phyloP scores from a whole-genome alignment of 1,140 invertebrate genomes.

The Bombus soroeensis region DNA sequence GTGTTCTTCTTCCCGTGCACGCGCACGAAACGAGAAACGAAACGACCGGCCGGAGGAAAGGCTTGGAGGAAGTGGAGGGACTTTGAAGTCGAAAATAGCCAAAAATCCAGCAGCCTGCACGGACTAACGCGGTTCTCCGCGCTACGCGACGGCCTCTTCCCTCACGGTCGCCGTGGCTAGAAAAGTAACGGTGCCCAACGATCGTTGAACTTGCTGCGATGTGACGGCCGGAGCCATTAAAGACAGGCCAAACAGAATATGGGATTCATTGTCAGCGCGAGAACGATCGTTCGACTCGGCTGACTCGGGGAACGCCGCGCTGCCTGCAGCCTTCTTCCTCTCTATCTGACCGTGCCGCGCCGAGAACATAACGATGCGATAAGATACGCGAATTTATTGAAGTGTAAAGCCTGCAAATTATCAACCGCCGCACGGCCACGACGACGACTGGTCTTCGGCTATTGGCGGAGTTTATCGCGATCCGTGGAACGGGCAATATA shows the following conservation, averaged over 20 bases:
- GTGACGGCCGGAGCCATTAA: slow-evolving; percentile 56
- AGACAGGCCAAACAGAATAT: slow-evolving; percentile 31
- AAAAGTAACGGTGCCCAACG: slow-evolving; percentile 66
- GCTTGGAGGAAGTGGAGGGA: slow-evolving; percentile 18
- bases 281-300: slow-evolving; percentile 36
- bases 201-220: slow-evolving; percentile 69
- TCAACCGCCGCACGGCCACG: slow-evolving; percentile 22
- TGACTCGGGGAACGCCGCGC: neutral
- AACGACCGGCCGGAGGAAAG: neutral
- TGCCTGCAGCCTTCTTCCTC: neutral
- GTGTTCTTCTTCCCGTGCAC: slow-evolving; percentile 34
- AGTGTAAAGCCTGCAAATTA: slow-evolving; percentile 54
- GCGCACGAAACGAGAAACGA: neutral
- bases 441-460: slow-evolving; percentile 28
- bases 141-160: neutral
- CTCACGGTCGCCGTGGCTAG: slow-evolving; percentile 36
- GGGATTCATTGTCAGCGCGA: slow-evolving; percentile 58
- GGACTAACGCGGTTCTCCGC: neutral
- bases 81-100: slow-evolving; percentile 77
- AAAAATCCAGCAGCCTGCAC: slow-evolving; percentile 62
- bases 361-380: slow-evolving; percentile 56
- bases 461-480: slow-evolving; percentile 24
- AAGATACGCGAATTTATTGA: slow-evolving; percentile 55
- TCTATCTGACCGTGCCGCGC: neutral
- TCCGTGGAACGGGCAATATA: slow-evolving; percentile 27